Base-by-base conservation (phyloP, 2,113 vertebrate genomes). In the Myotis brandtii region DNA sequence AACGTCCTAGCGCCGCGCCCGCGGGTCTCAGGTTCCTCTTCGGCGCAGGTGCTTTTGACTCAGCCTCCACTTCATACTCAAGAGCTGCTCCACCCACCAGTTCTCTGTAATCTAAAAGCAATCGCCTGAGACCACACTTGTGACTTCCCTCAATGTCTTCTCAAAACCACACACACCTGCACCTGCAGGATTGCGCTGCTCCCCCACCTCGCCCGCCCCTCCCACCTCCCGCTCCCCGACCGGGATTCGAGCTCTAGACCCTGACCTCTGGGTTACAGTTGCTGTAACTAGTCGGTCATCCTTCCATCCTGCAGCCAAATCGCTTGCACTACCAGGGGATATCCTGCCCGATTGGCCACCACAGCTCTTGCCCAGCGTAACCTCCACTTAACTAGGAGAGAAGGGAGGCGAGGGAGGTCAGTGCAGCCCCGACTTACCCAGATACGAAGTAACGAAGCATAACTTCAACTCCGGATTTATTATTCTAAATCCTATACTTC, bases 11-110 rank as follows among this genome's bases (percentile, higher is more conserved):
- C 27, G 11, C 50, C 7, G 0, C 73, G 72, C 66, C 10, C 5
- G n/a, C 18, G 40, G 9, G 72, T 66, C 96, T 70, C 86, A 27
- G 75, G 86, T 95, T 95, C 86, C 56, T 93, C 76, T 93, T 93
- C 81, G 21, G 80, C 69, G 50, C 32, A 87, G 73, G 85, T 52
- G 83, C n/a, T 81, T 95, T 94, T n/a, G 86, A 87, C 50, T 83
- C 66, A 86, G 40, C 30, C n/a, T 82, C 27, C 48, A 32, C 76
- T 77, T 96, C 67, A 91, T 66, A 80, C 21, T 94, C 50, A 54
- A 62, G 86, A 66, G 2, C 66, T 50, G n/a, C 25, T 72, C 75
- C 80, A 32, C 27, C 16, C 13, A 10, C 59, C 70, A 67, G 13
- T 70, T 50, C 43, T 25, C 64, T 86, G 32, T 18, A 52, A 81